These are phyloP conservation scores for Mungos mungo DNA, from an alignment of 2,113 vertebrate species.

Conservation along the genomic window DNA sequence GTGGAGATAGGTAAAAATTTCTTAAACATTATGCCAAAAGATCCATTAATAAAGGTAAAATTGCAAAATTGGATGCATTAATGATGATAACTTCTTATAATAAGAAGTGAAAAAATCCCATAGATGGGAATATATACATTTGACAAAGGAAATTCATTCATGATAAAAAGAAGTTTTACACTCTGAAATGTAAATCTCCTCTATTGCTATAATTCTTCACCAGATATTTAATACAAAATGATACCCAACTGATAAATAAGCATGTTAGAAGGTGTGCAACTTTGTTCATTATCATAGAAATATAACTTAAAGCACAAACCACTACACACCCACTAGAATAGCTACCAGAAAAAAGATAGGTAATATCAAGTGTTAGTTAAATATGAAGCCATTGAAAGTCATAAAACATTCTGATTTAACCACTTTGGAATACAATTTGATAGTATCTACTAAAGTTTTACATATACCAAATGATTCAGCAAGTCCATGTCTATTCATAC, in stretches of 20 bases:
- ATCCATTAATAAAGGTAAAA: neutral
- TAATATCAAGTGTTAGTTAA: neutral
- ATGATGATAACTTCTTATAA: neutral
- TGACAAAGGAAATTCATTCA: neutral
- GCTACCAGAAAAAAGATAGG: neutral
- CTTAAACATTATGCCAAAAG: neutral
- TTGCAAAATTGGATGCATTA: neutral
- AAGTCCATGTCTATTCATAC: neutral
- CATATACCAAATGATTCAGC: neutral
- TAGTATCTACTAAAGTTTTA: neutral
- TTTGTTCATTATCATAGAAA: neutral
- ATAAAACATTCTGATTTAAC: neutral
- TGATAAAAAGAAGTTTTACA: neutral
- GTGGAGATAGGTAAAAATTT: neutral
- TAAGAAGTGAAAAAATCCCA: neutral
- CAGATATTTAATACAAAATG: neutral
- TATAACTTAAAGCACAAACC: neutral
- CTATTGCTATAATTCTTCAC: neutral
- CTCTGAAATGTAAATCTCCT: neutral
- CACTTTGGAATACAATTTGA: no score
- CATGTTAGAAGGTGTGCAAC: neutral
- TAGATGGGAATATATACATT: neutral
- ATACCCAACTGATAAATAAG: neutral
- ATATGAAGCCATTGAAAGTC: neutral
- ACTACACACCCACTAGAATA: neutral